A percentile compares a stretch with the other conserved stretches of the same genome.
Conservation (phyloP, 2,113 vertebrate genomes). For the Ceratotherium simum region DNA sequence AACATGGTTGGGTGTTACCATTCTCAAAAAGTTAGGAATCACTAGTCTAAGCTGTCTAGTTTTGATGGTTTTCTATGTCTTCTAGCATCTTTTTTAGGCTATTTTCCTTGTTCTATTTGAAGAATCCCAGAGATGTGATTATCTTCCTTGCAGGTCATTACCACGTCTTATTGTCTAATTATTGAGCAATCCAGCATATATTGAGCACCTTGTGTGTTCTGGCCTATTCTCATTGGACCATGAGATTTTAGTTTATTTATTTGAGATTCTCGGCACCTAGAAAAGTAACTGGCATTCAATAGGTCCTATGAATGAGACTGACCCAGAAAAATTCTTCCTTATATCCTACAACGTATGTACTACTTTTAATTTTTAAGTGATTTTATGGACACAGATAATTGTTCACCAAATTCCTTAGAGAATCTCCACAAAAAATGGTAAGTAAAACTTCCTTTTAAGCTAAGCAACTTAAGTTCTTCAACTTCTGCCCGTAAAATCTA, state of each 20-base stretch:
- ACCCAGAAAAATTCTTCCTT: slow-evolving; percentile 25
- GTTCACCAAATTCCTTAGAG: neutral
- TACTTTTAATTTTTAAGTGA: slow-evolving; percentile 40
- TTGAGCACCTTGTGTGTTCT: neutral
- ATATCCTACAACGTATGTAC: neutral
- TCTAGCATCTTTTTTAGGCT: neutral
- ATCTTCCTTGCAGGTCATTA: neutral
- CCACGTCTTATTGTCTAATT: neutral
- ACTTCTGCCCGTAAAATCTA: neutral
- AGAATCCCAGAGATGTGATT: neutral
- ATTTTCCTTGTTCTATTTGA: slow-evolving; percentile 19
- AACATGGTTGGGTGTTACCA: neutral
- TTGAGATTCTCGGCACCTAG: neutral
- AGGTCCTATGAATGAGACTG: neutral
- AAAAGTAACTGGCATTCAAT: slow-evolving; percentile 5
- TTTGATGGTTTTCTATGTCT: neutral
- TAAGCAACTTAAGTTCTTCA: slow-evolving; percentile 43
- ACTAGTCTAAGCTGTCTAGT: neutral
- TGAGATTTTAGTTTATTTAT: slow-evolving; percentile 27
- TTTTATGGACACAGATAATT: neutral
- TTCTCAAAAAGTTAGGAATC: neutral
- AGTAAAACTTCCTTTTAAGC: slow-evolving; percentile 55
- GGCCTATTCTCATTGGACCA: neutral
- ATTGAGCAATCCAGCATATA: neutral
- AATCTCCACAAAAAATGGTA: slow-evolving; percentile 9